Evolutionary conservation across 2,888 invertebrate genomes (phyloP).

Genomic region (Drosophila subsilvestris): DNA sequence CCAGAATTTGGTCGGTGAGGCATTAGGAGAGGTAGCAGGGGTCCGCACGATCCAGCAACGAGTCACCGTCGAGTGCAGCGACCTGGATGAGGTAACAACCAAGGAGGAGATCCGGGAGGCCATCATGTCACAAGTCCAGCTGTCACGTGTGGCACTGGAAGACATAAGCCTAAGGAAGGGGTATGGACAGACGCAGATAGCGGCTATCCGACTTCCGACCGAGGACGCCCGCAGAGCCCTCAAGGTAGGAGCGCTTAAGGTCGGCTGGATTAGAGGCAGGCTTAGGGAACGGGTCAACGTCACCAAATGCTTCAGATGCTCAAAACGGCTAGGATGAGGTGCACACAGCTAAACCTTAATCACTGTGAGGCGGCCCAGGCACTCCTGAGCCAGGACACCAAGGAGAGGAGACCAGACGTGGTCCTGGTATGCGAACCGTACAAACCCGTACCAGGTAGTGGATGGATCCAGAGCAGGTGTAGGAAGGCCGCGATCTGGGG

Average conservation of each 20-base stretch:
- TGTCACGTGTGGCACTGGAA: not conserved
- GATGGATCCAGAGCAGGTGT: not conserved
- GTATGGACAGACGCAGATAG: not conserved
- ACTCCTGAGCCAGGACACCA: not conserved
- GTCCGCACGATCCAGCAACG: not conserved
- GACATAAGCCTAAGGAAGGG: not conserved
- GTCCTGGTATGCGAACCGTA: not conserved
- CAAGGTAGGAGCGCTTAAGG: not conserved
- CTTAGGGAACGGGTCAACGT: no score
- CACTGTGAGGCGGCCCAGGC: not conserved
- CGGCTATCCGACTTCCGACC: not conserved
- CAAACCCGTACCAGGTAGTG: not conserved
- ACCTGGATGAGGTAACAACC: not conserved
- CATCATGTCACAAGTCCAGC: not conserved
- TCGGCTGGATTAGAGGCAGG: not conserved
- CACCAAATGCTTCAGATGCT: no score
- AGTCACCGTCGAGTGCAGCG: not conserved
- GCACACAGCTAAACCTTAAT: no score
- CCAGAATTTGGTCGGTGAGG: not conserved
- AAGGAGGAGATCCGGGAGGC: not conserved
- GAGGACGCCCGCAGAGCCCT: not conserved
- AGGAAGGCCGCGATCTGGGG: no score
- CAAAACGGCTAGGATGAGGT: not conserved
- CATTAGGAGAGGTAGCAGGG: not conserved
- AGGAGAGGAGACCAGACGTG: not conserved